phyloP scores from a whole-genome alignment of 2,113 vertebrate species.

The Oncorhynchus nerka region DNA sequence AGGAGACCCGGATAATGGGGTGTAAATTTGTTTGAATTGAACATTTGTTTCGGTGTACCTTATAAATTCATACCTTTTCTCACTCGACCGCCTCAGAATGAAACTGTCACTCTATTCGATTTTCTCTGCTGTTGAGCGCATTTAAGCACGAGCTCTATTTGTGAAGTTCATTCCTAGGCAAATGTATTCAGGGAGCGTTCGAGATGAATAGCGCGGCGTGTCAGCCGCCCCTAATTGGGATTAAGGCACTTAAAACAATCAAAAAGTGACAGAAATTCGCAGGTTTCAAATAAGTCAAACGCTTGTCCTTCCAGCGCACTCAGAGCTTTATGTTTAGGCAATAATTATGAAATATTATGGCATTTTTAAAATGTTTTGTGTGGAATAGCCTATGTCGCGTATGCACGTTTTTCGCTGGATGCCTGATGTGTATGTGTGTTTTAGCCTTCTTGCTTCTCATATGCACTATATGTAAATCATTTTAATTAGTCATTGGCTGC shows the following conservation, averaged over 20 bases:
- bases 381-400: too few relatives aligned
- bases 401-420: too few relatives aligned
- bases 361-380: too few relatives aligned
- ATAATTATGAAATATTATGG: too few relatives aligned
- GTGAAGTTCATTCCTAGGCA: conserved; percentile 98
- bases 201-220: conserved; percentile 95
- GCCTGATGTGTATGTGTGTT: too few relatives aligned
- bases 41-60: conserved; percentile 92
- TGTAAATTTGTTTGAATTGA: conserved; percentile 91
- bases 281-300: conserved; percentile 87
- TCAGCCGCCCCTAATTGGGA: conserved; percentile 99
- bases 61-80: conserved; percentile 99
- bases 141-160: conserved; percentile 94
- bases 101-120: conserved; percentile 91
- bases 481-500: too few relatives aligned
- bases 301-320: conserved; percentile 77
- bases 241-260: conserved; percentile 98
- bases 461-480: too few relatives aligned
- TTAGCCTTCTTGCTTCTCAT: too few relatives aligned
- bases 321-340: too few relatives aligned
- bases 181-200: conserved; percentile 94
- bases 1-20: conserved; percentile 91
- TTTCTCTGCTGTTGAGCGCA: conserved; percentile 95
- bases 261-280: conserved; percentile 94
- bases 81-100: conserved; percentile 86